Evolutionary conservation across 1,140 invertebrate species (phyloP).

Genomic region (Tyrophagus putrescentiae): DNA sequence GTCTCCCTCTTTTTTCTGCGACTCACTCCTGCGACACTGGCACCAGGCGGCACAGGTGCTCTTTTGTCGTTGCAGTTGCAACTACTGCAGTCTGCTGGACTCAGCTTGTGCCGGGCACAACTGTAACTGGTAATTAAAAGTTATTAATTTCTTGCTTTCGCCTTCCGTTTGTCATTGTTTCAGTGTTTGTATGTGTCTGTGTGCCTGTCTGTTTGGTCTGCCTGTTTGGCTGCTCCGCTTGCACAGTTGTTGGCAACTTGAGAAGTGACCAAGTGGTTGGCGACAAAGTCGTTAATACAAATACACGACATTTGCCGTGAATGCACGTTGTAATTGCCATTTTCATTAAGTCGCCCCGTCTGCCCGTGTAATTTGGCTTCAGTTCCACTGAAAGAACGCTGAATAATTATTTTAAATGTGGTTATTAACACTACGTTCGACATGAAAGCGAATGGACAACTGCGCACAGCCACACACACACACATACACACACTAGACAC

Average conservation of each 20-base stretch:
- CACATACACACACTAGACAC: background rate
- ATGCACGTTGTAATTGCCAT: conserved; percentile 9
- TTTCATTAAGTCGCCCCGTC: conserved; percentile 10
- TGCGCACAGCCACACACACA: too few relatives aligned
- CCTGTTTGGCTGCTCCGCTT: too few relatives aligned
- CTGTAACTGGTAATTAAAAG: conserved; percentile 11
- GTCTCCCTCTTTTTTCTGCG: too few relatives aligned
- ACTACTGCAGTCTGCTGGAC: too few relatives aligned
- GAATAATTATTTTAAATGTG: conserved; percentile 12
- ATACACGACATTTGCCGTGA: background rate
- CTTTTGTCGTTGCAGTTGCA: too few relatives aligned
- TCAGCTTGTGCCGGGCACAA: too few relatives aligned
- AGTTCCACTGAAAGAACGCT: background rate
- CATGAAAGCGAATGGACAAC: too few relatives aligned
- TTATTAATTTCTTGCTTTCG: conserved; percentile 11
- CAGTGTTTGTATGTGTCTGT: background rate
- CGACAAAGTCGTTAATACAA: conserved; percentile 8
- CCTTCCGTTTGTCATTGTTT: background rate
- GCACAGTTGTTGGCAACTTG: background rate
- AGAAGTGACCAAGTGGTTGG: background rate
- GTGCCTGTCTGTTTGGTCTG: background rate
- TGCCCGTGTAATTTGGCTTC: conserved; percentile 2
- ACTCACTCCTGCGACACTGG: too few relatives aligned
- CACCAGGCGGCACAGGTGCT: too few relatives aligned
- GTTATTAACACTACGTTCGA: conserved; percentile 3